phyloP scores from a whole-genome alignment of 1,140 invertebrate species.

The Diachasma alloeum region DNA sequence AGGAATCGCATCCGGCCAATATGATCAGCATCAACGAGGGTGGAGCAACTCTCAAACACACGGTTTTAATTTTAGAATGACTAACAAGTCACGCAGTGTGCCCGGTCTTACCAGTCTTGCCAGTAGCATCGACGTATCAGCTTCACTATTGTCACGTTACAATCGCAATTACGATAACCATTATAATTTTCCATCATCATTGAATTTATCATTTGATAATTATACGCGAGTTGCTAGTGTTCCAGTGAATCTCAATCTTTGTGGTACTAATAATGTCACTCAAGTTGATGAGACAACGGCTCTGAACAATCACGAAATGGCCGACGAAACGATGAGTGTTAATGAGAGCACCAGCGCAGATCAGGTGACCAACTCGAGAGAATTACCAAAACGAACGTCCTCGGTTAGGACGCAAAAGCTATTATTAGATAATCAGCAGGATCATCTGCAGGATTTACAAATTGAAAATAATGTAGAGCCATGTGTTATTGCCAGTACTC shows the following conservation, averaged over 20 bases:
- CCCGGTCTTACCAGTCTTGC: constrained; percentile 55
- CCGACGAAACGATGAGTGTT: constrained; percentile 18
- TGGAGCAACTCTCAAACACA: constrained; percentile 51
- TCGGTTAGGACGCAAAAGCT: constrained; percentile 44
- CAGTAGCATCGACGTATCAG: constrained; percentile 49
- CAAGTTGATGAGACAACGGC: neutral
- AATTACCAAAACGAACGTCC: constrained; percentile 28
- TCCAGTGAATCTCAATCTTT: constrained; percentile 67
- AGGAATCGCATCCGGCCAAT: constrained; percentile 18
- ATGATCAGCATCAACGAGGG: constrained; percentile 46
- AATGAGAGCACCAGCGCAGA: neutral
- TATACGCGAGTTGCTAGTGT: constrained; percentile 63
- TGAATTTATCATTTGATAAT: constrained; percentile 45
- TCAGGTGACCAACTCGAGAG: neutral
- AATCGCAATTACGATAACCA: constrained; percentile 23
- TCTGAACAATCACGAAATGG: constrained; percentile 26
- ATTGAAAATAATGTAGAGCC: neutral
- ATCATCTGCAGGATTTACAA: neutral
- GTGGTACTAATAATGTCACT: constrained; percentile 34
- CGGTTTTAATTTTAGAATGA: constrained; percentile 64
- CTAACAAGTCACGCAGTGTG: constrained; percentile 62
- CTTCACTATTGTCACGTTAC: neutral
- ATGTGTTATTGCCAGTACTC: too few species aligned
- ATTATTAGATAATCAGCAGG: neutral
- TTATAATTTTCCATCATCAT: constrained; percentile 32